Percentiles rank a stretch among this genome's conserved stretches.
Evolutionary conservation across 1,140 invertebrate species (phyloP).

Genomic region (Drosophila micromelanica): DNA sequence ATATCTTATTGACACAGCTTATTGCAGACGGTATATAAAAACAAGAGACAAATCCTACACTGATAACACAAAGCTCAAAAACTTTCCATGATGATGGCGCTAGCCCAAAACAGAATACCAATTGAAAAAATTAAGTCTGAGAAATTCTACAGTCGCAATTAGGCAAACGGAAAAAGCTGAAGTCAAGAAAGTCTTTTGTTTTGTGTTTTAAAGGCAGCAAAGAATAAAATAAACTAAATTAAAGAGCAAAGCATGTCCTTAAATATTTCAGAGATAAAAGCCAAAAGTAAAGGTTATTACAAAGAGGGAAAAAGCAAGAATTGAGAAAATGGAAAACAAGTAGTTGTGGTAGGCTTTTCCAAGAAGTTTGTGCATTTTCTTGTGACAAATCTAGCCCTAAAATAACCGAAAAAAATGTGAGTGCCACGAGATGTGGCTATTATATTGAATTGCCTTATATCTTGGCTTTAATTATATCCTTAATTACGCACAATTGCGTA

Average conservation of each 20-base stretch:
- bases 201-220: not conserved
- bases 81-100: slow-evolving; percentile 8
- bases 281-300: not conserved
- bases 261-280: slow-evolving; percentile 4
- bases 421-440: not conserved
- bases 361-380: not conserved
- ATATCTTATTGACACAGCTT: slow-evolving; percentile 1
- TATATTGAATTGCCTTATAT: not conserved
- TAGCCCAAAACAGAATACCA: not conserved
- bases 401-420: not conserved
- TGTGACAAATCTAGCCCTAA: not conserved
- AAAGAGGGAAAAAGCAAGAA: too few species aligned
- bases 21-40: not conserved
- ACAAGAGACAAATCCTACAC: slow-evolving; percentile 1
- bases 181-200: not conserved
- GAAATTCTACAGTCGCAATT: not conserved
- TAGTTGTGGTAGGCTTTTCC: not conserved
- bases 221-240: not conserved
- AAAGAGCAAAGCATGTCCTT: not conserved
- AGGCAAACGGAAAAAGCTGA: slow-evolving; percentile 3
- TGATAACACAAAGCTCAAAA: slow-evolving; percentile 15
- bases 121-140: not conserved
- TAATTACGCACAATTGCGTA: too few species aligned
- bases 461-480: too few species aligned
- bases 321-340: not conserved